phyloP scores from a whole-genome alignment of 1,140 invertebrate species.

The Drosophila takahashii region DNA sequence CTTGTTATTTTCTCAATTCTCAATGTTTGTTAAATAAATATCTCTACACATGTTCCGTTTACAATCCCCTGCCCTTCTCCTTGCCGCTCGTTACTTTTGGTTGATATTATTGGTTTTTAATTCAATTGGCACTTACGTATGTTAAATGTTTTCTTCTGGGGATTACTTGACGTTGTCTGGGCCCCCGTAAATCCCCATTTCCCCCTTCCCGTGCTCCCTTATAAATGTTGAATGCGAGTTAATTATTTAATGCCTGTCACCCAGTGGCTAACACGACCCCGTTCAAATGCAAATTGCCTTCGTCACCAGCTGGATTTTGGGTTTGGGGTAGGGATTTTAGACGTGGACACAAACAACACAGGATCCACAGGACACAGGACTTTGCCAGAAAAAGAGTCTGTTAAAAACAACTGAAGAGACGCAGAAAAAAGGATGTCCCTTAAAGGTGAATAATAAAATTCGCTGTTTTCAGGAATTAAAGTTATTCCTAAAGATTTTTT shows the following conservation, averaged over 20 bases:
- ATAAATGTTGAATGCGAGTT: constrained; percentile 60
- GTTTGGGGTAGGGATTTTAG: constrained; percentile 1
- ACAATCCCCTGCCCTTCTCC: background rate
- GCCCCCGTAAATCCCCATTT: background rate
- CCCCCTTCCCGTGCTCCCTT: constrained; percentile 16
- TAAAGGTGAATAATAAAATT: background rate
- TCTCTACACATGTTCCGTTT: constrained; percentile 57
- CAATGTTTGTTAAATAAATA: constrained; percentile 73
- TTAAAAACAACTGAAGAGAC: background rate
- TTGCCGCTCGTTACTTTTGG: constrained; percentile 44
- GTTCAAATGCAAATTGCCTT: constrained; percentile 75
- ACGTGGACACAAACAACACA: constrained; percentile 38
- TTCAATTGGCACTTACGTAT: constrained; percentile 74
- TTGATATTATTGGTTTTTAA: constrained; percentile 75
- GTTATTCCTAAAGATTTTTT: background rate
- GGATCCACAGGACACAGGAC: constrained; percentile 6
- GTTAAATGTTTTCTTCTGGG: constrained; percentile 68
- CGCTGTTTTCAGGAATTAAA: background rate
- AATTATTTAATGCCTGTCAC: constrained; percentile 81
- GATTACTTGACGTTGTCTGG: constrained; percentile 55
- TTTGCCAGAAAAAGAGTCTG: background rate
- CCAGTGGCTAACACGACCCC: constrained; percentile 75
- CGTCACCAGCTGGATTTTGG: constrained; percentile 39
- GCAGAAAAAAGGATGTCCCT: background rate
- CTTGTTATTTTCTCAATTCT: constrained; percentile 42